Evolutionary conservation across 2,888 invertebrate species (phyloP).

Genomic region (Macaria notata): DNA sequence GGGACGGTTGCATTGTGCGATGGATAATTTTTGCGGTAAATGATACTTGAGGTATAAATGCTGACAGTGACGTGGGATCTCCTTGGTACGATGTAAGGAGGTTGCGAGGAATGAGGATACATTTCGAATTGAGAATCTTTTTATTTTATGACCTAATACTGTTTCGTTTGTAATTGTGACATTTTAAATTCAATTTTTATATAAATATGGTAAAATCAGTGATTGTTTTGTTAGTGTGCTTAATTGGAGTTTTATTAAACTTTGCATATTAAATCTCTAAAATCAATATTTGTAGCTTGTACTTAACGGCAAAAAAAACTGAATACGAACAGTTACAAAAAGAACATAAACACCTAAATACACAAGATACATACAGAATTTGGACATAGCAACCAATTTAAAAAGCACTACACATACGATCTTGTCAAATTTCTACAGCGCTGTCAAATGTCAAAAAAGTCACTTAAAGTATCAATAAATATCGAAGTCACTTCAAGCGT

Average conservation of each 20-base stretch:
- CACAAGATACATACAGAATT: too few relatives aligned
- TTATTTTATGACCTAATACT: background rate
- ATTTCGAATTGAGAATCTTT: background rate
- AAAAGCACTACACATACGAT: background rate
- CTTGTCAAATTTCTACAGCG: slow-evolving; percentile 22
- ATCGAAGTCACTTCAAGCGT: slow-evolving; percentile 55
- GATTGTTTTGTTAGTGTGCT: too few relatives aligned
- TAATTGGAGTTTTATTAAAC: too few relatives aligned
- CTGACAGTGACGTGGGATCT: slow-evolving; percentile 66
- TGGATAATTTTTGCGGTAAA: slow-evolving; percentile 79
- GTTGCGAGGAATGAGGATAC: slow-evolving; percentile 23
- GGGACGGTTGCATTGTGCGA: slow-evolving; percentile 60
- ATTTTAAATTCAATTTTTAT: too few relatives aligned
- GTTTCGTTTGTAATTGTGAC: too few relatives aligned
- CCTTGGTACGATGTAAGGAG: slow-evolving; percentile 22
- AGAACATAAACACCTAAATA: too few relatives aligned
- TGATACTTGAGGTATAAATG: slow-evolving; percentile 72
- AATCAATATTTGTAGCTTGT: too few relatives aligned
- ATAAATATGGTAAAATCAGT: too few relatives aligned
- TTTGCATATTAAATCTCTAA: too few relatives aligned
- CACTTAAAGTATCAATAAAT: slow-evolving; percentile 68
- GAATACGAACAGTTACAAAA: too few relatives aligned
- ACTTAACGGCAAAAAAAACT: too few relatives aligned
- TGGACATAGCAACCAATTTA: too few relatives aligned
- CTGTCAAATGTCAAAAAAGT: slow-evolving; percentile 31